phyloP scores from a whole-genome alignment of 2,113 vertebrate species.

The Stomatorhinus ivindoensis region DNA sequence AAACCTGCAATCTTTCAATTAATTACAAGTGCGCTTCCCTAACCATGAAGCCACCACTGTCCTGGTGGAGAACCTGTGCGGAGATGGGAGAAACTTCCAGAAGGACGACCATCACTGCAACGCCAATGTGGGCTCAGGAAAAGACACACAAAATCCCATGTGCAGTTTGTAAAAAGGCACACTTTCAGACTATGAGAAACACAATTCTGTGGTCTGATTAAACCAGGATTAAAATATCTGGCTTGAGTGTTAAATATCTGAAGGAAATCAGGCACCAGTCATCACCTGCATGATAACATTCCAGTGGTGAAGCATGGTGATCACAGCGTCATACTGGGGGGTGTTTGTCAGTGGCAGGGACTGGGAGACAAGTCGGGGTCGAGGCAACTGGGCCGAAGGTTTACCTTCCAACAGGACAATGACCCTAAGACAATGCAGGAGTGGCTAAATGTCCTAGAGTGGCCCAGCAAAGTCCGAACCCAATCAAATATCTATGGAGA shows the following conservation, averaged over 20 bases:
- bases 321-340: background rate
- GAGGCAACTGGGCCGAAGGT: background rate
- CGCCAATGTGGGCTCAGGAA: background rate
- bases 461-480: background rate
- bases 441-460: background rate
- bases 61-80: background rate
- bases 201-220: no score
- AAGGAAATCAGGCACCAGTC: background rate
- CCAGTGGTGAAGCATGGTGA: background rate
- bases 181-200: background rate
- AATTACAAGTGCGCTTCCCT: no score
- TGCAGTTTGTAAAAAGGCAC: background rate
- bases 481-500: background rate
- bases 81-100: background rate
- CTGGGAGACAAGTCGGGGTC: background rate
- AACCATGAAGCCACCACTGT: no score
- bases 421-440: background rate
- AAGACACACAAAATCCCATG: background rate
- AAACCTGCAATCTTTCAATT: no score
- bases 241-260: background rate
- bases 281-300: background rate
- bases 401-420: background rate
- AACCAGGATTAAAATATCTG: background rate
- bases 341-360: background rate
- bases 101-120: background rate